Evolutionary conservation across 2,888 invertebrate species (phyloP).

Genomic region (Andrena flavipes): DNA sequence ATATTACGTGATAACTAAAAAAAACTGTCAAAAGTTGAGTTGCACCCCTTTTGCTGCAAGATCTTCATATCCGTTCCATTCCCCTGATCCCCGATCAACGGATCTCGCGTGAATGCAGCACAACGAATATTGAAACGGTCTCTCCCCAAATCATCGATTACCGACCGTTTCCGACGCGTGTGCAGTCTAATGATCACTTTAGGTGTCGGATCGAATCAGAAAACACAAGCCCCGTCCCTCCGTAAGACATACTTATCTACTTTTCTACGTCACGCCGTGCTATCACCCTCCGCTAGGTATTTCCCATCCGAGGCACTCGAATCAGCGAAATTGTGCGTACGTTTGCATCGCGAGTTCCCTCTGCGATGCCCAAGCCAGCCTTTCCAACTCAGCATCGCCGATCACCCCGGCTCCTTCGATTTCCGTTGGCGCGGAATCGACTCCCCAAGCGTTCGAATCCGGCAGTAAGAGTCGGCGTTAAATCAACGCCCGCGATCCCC

Average conservation of each 20-base stretch:
- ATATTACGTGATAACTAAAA: no score
- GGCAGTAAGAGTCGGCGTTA: background rate
- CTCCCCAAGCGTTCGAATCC: background rate
- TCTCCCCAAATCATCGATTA: constrained; percentile 15
- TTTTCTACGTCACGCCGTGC: background rate
- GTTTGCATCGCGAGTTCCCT: background rate
- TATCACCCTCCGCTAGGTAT: background rate
- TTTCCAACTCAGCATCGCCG: no score
- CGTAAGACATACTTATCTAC: constrained; percentile 18
- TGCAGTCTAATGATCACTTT: constrained; percentile 33
- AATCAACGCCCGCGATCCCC: constrained; percentile 3
- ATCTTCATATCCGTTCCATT: no score
- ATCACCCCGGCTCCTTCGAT: no score
- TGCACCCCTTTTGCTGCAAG: no score
- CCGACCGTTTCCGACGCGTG: background rate
- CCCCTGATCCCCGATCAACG: no score
- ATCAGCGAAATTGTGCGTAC: background rate
- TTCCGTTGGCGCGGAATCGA: no score
- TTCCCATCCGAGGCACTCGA: background rate
- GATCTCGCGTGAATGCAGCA: background rate
- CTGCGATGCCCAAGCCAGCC: no score
- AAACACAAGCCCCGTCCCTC: constrained; percentile 8
- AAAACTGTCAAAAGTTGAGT: no score
- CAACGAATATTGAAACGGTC: background rate
- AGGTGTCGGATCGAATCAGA: constrained; percentile 45